Conservation (phyloP, 2,888 invertebrate species). For the Morinoia aosen region DNA sequence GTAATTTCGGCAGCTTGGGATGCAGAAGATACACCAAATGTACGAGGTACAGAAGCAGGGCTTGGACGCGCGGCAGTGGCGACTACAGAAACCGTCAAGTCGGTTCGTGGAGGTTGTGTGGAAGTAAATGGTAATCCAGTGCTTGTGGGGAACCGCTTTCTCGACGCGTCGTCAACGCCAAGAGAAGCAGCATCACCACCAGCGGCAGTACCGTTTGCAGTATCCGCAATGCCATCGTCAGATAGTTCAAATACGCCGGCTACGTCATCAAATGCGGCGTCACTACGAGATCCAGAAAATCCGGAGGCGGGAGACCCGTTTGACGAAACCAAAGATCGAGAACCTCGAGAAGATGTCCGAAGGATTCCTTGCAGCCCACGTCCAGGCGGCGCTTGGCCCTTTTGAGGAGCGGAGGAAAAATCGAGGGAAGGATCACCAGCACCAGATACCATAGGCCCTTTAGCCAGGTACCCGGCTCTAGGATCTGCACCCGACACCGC, state of each 20-base stretch:
- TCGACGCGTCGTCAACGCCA: conserved; percentile 40
- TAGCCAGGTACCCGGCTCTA: neutral
- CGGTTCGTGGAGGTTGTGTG: neutral
- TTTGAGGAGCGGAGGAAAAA: neutral
- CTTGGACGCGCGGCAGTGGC: neutral
- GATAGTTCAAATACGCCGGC: conserved; percentile 31
- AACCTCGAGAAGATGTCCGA: conserved; percentile 32
- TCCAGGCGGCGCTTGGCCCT: neutral
- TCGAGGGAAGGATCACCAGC: neutral
- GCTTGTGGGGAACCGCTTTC: neutral
- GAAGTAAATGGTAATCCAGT: conserved; percentile 12
- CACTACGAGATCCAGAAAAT: conserved; percentile 29
- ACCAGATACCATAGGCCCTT: neutral
- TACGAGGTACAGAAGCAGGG: neutral
- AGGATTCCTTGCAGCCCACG: conserved; percentile 32
- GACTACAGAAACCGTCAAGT: neutral
- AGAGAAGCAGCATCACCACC: conserved; percentile 20
- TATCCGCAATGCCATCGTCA: neutral
- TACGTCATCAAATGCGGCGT: neutral
- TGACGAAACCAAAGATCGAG: conserved; percentile 35
- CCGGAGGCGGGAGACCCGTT: conserved; percentile 5
- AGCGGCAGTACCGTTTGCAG: neutral
- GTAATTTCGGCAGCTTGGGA: conserved; percentile 13
- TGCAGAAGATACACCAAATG: neutral
- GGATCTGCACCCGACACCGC: neutral